A percentile compares a stretch with the other conserved stretches of the same genome.
Evolutionary conservation across 2,888 invertebrate species (phyloP).

Genomic region (Drosophila borborema): DNA sequence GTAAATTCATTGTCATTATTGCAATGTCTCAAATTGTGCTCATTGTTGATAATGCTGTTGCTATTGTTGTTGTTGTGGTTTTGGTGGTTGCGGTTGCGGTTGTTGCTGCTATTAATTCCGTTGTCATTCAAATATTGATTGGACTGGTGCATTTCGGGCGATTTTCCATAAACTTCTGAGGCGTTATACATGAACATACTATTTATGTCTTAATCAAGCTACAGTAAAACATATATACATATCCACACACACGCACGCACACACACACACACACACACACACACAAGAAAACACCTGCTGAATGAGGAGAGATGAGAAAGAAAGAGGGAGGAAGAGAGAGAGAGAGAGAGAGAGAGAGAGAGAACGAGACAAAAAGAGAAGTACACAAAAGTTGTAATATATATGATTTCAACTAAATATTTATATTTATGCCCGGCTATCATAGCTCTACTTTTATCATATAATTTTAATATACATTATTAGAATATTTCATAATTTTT

Average conservation of each 20-base stretch:
- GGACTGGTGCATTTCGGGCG: constrained; percentile 46
- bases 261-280: constrained; percentile 1
- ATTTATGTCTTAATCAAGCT: constrained; percentile 16
- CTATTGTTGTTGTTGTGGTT: constrained; percentile 7
- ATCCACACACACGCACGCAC: not conserved
- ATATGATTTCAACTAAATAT: not conserved
- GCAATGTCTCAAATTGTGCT: constrained; percentile 40
- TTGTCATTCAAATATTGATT: constrained; percentile 45
- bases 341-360: not conserved
- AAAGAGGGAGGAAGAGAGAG: not conserved
- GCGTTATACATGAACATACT: constrained; percentile 51
- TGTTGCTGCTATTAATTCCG: constrained; percentile 12
- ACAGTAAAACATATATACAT: not conserved
- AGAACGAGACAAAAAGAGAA: not conserved
- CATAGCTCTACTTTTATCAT: too few relatives aligned
- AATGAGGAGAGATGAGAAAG: constrained; percentile 10
- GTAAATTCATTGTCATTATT: constrained; percentile 65
- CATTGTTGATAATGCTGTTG: constrained; percentile 28
- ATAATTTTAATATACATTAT: too few relatives aligned
- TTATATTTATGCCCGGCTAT: not conserved
- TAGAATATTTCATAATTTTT: too few relatives aligned
- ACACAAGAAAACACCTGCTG: constrained; percentile 37
- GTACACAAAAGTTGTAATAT: constrained; percentile 14
- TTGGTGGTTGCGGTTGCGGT: not conserved
- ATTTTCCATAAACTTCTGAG: constrained; percentile 50